These are phyloP conservation scores for Poeciliopsis occidentalis DNA, from an alignment of 2,113 vertebrate species.

Conservation along the genomic window DNA sequence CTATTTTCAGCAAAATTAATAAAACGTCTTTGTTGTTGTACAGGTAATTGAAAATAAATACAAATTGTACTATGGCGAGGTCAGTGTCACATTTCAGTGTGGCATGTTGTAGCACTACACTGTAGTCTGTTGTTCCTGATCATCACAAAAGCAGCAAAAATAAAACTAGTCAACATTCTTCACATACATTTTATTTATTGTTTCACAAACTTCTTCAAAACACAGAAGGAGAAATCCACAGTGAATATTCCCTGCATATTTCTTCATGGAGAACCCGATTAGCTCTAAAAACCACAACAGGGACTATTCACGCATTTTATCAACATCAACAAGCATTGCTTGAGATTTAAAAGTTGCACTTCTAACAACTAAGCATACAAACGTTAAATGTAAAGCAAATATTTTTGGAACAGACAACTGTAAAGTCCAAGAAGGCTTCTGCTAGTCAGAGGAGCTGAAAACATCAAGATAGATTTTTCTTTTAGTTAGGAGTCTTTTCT, in stretches of 20 bases:
- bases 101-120: too few species aligned
- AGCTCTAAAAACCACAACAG: constrained; percentile 20
- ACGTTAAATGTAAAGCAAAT: constrained; percentile 42
- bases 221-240: constrained; percentile 52
- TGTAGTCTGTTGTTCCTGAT: too few species aligned
- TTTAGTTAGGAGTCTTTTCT: too few species aligned
- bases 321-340: constrained; percentile 62
- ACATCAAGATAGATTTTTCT: constrained; percentile 6
- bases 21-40: too few species aligned
- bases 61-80: too few species aligned
- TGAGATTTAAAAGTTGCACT: constrained; percentile 50
- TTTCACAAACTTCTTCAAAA: constrained; percentile 55
- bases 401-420: constrained; percentile 15
- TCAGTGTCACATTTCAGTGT: too few species aligned
- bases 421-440: constrained; percentile 13
- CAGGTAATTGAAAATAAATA: too few species aligned
- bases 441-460: constrained; percentile 32
- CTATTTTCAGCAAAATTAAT: too few species aligned
- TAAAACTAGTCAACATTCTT: constrained; percentile 5
- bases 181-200: constrained; percentile 62
- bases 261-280: constrained; percentile 9
- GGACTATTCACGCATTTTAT: constrained; percentile 41
- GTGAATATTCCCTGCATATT: constrained; percentile 45
- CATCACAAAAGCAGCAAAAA: neutral
- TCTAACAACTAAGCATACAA: constrained; percentile 66